phyloP scores from a whole-genome alignment of 2,113 vertebrate species.

The Hydrolagus affinis region DNA sequence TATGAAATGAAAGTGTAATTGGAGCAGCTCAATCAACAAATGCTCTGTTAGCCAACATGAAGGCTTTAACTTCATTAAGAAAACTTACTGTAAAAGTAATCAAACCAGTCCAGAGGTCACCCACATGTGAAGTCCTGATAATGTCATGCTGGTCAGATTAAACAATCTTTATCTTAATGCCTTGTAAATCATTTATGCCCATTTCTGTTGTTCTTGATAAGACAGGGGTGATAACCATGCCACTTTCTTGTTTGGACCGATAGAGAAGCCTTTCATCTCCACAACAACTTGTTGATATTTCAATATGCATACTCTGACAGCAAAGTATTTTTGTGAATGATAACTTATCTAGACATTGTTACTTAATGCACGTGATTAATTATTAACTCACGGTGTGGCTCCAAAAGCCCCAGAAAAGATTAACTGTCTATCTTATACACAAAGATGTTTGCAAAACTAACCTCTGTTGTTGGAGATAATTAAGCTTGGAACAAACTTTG shows the following conservation, averaged over 20 bases:
- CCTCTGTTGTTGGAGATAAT: background rate
- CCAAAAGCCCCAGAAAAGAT: background rate
- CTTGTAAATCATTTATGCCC: slow-evolving; percentile 15
- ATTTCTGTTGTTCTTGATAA: slow-evolving; percentile 9
- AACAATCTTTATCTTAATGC: slow-evolving; percentile 12
- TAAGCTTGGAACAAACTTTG: too few species aligned
- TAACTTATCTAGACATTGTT: slow-evolving; percentile 15
- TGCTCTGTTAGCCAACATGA: slow-evolving; percentile 2
- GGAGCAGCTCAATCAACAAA: background rate
- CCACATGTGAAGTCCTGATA: slow-evolving; percentile 14
- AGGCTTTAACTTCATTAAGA: background rate
- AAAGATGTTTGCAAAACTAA: background rate
- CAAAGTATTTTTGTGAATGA: slow-evolving; percentile 8
- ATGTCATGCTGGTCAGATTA: background rate
- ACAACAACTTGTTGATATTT: slow-evolving; percentile 17
- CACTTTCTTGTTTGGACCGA: slow-evolving; percentile 5
- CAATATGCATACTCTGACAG: slow-evolving; percentile 6
- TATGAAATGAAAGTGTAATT: background rate
- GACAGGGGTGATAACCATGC: background rate
- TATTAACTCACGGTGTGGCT: background rate
- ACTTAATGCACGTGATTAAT: slow-evolving; percentile 13
- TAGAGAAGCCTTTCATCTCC: slow-evolving; percentile 19
- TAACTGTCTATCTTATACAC: background rate
- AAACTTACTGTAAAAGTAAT: slow-evolving; percentile 12
- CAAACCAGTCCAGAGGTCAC: background rate